A percentile compares a stretch with the other conserved stretches of the same genome.
Evolutionary conservation across 2,797 vertebrate genomes (phyloP).

Genomic region (Coccyzus lansbergi): DNA sequence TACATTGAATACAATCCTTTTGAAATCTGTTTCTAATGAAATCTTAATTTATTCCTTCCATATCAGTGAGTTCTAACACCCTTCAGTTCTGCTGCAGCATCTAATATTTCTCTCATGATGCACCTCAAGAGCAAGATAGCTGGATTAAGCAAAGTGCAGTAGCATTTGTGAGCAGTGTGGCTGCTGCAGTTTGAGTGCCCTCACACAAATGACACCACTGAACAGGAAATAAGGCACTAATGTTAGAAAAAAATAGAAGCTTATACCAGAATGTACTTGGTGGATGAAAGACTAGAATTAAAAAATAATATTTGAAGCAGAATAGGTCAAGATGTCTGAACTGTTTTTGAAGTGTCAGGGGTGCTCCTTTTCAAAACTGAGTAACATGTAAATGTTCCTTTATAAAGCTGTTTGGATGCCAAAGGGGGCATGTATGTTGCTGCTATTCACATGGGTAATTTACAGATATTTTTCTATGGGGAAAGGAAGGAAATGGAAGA

Average conservation of each 20-base stretch:
- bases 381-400: fast-evolving
- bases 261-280: not conserved
- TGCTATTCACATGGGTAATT: not conserved
- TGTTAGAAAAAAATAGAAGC: not conserved
- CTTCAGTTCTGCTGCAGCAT: not conserved
- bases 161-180: not conserved
- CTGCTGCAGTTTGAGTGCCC: not conserved
- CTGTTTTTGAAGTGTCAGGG: not conserved
- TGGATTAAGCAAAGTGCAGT: not conserved
- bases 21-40: not conserved
- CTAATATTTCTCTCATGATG: not conserved
- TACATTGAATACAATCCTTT: not conserved
- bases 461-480: not conserved
- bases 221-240: not conserved
- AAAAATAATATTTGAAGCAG: not conserved
- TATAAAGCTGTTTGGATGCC: not conserved
- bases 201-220: not conserved
- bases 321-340: fast-evolving
- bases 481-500: not conserved
- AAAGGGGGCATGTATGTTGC: not conserved
- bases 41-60: not conserved
- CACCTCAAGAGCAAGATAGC: fast-evolving
- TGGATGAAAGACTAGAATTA: not conserved
- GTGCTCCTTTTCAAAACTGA: not conserved
- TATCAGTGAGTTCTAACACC: not conserved